Evolutionary conservation across 2,797 vertebrate genomes (phyloP).

Genomic region (Acrocephalus scirpaceus): DNA sequence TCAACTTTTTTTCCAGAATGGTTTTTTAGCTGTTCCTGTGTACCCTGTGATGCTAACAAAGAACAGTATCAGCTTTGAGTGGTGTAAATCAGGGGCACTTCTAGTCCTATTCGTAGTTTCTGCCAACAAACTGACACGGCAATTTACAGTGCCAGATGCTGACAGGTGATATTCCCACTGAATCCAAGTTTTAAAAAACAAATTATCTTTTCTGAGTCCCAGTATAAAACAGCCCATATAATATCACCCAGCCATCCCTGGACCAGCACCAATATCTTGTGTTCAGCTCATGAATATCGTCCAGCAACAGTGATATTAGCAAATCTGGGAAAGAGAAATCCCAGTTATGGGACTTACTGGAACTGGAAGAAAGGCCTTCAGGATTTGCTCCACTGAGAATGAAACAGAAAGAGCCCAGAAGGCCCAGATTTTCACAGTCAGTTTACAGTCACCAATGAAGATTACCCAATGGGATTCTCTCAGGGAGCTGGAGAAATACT

Average conservation of each 20-base stretch:
- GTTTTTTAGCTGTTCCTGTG: neutral
- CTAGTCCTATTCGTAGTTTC: neutral
- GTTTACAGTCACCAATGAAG: neutral
- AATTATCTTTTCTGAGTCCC: slow-evolving; percentile 1
- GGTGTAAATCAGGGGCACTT: slow-evolving; percentile 20
- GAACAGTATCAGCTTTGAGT: slow-evolving; percentile 28
- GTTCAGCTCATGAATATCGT: neutral
- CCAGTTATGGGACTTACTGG: neutral
- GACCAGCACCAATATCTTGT: neutral
- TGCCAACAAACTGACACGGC: slow-evolving; percentile 35
- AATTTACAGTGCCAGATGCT: slow-evolving; percentile 15
- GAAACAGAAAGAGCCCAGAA: neutral
- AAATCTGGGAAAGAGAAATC: neutral
- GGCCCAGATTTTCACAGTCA: neutral
- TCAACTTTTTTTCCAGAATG: slow-evolving; percentile 1
- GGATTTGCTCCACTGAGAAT: neutral
- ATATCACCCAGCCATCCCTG: neutral
- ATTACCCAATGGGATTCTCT: neutral
- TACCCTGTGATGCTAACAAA: neutral
- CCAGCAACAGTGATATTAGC: neutral
- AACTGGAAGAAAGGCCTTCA: neutral
- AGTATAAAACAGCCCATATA: neutral
- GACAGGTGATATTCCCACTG: slow-evolving; percentile 58
- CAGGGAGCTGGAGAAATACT: neutral
- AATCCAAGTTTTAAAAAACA: slow-evolving; percentile 17